phyloP scores from a whole-genome alignment of 2,797 vertebrate genomes.

The Sandelia bainsii region DNA sequence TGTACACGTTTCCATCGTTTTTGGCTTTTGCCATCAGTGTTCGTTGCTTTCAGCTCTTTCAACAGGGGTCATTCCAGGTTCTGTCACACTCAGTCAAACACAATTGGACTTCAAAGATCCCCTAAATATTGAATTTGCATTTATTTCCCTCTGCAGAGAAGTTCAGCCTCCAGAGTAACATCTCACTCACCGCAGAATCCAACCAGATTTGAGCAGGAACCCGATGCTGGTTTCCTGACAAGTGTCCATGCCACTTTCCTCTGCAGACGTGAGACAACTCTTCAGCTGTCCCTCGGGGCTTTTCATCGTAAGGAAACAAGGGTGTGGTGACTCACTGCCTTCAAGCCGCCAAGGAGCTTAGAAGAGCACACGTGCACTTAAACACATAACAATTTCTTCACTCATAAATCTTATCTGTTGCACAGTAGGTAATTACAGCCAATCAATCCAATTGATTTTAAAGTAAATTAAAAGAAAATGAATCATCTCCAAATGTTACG shows the following conservation, averaged over 20 bases:
- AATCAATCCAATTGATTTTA: conserved; percentile 63
- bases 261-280: conserved; percentile 75
- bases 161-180: conserved; percentile 61
- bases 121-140: conserved; percentile 74
- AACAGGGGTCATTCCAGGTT: conserved; percentile 72
- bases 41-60: conserved; percentile 52
- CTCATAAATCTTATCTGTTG: conserved; percentile 56
- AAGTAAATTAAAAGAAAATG: conserved; percentile 54
- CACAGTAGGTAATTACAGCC: conserved; percentile 59
- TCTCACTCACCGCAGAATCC: conserved; percentile 70
- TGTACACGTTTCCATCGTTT: conserved; percentile 40
- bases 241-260: conserved; percentile 78
- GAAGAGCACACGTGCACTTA: conserved; percentile 47
- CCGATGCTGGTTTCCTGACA: conserved; percentile 73
- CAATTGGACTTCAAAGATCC: conserved; percentile 69
- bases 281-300: conserved; percentile 58
- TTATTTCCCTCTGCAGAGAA: conserved; percentile 69
- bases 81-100: conserved; percentile 73
- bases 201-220: conserved; percentile 66
- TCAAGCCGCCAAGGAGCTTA: conserved; percentile 65
- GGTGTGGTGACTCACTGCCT: conserved; percentile 67
- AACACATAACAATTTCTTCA: conserved; percentile 61
- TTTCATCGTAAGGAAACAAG: conserved; percentile 73
- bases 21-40: conserved; percentile 42
- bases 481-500: conserved; percentile 47